Conservation (phyloP, 2,113 vertebrate species). For the Carassius auratus region DNA sequence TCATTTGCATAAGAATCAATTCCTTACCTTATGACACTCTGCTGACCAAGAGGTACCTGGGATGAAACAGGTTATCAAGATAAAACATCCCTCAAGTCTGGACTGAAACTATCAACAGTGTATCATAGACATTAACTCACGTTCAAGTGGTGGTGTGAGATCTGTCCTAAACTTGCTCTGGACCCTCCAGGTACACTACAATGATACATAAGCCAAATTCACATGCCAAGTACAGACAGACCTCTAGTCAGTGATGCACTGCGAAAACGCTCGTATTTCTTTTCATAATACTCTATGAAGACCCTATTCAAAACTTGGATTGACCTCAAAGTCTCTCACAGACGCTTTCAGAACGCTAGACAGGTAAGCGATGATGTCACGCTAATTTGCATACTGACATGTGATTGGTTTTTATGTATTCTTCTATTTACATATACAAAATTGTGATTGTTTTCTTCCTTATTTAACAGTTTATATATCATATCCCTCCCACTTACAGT, state of each 20-base stretch:
- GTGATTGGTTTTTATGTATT: conserved; percentile 11
- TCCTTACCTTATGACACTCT: conserved; percentile 32
- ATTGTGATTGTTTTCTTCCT: neutral
- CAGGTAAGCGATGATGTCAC: neutral
- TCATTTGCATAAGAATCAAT: neutral
- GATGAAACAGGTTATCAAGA: conserved; percentile 14
- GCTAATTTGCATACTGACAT: conserved; percentile 1
- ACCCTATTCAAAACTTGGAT: neutral
- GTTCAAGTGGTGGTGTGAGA: conserved; percentile 6
- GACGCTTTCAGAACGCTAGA: neutral
- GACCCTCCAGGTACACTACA: neutral
- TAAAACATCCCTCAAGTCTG: neutral
- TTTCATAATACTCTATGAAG: no score
- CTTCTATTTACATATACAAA: neutral
- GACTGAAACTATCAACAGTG: neutral
- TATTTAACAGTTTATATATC: neutral
- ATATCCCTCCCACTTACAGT: neutral
- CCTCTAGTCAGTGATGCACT: neutral
- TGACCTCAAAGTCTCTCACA: neutral
- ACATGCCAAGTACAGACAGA: neutral
- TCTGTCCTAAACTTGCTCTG: neutral
- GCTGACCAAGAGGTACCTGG: conserved; percentile 5
- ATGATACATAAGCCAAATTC: neutral
- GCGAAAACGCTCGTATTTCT: neutral
- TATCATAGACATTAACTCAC: conserved; percentile 18